phyloP scores from a whole-genome alignment of 1,140 invertebrate species.

The Diachasmimorpha longicaudata region DNA sequence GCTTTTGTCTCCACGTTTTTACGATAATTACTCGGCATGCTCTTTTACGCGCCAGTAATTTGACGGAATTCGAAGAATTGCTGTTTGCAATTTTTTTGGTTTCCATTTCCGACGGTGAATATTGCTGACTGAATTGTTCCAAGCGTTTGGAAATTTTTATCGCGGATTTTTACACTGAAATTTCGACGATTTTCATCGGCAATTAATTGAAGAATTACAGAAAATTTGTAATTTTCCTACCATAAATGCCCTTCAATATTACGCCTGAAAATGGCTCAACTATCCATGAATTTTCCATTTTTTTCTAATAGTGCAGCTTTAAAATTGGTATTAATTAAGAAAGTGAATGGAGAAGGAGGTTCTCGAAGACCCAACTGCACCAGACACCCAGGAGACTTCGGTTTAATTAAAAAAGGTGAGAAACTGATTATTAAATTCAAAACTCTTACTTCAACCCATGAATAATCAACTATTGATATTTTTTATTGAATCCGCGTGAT shows the following conservation, averaged over 20 bases:
- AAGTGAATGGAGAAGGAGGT: background rate
- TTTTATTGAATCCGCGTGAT: background rate
- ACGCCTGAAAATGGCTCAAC: too few relatives aligned
- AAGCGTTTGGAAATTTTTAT: too few relatives aligned
- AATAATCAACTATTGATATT: background rate
- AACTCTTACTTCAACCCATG: background rate
- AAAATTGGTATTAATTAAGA: background rate
- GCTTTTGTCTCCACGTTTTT: background rate
- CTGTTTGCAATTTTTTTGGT: background rate
- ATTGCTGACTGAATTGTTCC: background rate
- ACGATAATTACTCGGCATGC: constrained; percentile 11
- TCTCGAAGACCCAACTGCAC: constrained; percentile 26
- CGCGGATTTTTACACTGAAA: too few relatives aligned
- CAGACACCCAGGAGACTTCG: constrained; percentile 23
- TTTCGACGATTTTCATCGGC: too few relatives aligned
- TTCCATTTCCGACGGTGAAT: background rate
- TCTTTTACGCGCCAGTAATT: constrained; percentile 16
- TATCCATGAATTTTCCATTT: too few relatives aligned
- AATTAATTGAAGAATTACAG: too few relatives aligned
- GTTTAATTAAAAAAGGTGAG: constrained; percentile 10
- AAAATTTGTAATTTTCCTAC: too few relatives aligned
- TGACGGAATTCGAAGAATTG: background rate
- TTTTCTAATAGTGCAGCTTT: background rate
- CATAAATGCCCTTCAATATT: too few relatives aligned
- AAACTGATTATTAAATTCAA: background rate